A percentile compares a stretch with the other conserved stretches of the same genome.
These are phyloP conservation scores for Dendrolimus pini DNA, from an alignment of 2,888 invertebrate species.

Conservation along the genomic window DNA sequence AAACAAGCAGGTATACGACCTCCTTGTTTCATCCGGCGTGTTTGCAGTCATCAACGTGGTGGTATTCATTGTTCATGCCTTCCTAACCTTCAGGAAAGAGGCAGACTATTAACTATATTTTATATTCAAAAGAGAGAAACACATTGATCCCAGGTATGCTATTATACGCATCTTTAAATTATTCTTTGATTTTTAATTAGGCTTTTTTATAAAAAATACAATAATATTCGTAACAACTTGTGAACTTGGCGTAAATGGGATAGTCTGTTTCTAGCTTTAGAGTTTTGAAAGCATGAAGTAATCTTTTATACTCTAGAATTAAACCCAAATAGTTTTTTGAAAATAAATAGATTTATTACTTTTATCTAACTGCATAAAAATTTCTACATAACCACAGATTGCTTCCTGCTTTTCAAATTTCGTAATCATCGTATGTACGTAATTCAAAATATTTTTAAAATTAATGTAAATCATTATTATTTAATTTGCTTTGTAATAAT, in stretches of 20 bases:
- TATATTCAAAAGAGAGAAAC: constrained; percentile 4
- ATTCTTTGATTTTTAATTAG: background rate
- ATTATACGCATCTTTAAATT: background rate
- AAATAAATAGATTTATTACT: background rate
- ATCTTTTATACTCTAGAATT: too few species aligned
- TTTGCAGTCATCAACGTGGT: constrained; percentile 78
- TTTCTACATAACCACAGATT: too few species aligned
- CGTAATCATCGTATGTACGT: too few species aligned
- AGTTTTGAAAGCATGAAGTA: constrained; percentile 1
- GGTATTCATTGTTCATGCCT: constrained; percentile 78
- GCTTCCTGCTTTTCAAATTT: background rate
- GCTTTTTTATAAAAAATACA: background rate
- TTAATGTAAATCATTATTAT: too few species aligned
- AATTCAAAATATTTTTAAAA: too few species aligned
- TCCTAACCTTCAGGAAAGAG: constrained; percentile 76
- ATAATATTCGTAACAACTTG: background rate
- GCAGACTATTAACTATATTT: constrained; percentile 56
- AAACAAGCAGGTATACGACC: constrained; percentile 81
- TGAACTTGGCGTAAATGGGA: too few species aligned
- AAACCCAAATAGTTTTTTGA: too few species aligned
- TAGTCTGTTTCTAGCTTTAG: constrained; percentile 1
- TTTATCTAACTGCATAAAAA: too few species aligned
- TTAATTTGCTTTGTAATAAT: too few species aligned
- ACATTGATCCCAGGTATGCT: constrained; percentile 3
- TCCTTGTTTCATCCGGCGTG: constrained; percentile 79